Evolutionary conservation across 2,888 invertebrate genomes (phyloP).

Genomic region (Sympetrum striolatum): DNA sequence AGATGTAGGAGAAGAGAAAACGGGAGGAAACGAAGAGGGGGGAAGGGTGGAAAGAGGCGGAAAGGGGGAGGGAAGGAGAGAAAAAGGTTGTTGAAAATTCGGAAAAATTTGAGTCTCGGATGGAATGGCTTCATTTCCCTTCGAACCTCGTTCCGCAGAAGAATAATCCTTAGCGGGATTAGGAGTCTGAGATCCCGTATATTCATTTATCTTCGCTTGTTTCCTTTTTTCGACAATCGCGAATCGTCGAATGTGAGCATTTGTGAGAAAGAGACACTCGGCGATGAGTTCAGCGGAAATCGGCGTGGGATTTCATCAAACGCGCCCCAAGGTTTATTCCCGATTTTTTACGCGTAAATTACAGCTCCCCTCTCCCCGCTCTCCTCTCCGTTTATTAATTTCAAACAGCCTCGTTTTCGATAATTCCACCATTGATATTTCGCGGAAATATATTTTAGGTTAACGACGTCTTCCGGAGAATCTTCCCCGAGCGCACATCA

Average conservation of each 20-base stretch:
- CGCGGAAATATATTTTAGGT: background rate
- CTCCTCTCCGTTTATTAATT: background rate
- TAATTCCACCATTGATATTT: background rate
- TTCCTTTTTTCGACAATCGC: slow-evolving; percentile 22
- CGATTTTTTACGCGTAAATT: background rate
- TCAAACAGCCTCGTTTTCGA: slow-evolving; percentile 5
- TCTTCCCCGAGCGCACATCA: background rate
- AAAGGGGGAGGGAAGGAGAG: background rate
- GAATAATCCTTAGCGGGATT: slow-evolving; percentile 39
- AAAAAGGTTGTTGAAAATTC: slow-evolving; percentile 16
- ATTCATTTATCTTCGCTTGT: slow-evolving; percentile 26
- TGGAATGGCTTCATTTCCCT: slow-evolving; percentile 41
- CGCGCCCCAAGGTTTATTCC: background rate
- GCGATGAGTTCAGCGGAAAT: slow-evolving; percentile 30
- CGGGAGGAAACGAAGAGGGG: background rate
- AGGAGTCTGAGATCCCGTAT: slow-evolving; percentile 35
- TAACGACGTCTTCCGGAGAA: background rate
- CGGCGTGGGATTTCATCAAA: slow-evolving; percentile 24
- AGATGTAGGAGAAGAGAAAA: background rate
- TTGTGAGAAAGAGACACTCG: slow-evolving; percentile 12
- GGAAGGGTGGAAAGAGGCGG: background rate
- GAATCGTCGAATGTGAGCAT: slow-evolving; percentile 21
- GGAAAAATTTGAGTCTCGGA: slow-evolving; percentile 27
- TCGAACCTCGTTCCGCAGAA: slow-evolving; percentile 11
- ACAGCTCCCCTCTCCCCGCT: background rate